Percentiles rank a stretch among this genome's conserved stretches.
phyloP scores from a whole-genome alignment of 92 coral and sea anemone genomes.

The Pocillopora grandis region DNA sequence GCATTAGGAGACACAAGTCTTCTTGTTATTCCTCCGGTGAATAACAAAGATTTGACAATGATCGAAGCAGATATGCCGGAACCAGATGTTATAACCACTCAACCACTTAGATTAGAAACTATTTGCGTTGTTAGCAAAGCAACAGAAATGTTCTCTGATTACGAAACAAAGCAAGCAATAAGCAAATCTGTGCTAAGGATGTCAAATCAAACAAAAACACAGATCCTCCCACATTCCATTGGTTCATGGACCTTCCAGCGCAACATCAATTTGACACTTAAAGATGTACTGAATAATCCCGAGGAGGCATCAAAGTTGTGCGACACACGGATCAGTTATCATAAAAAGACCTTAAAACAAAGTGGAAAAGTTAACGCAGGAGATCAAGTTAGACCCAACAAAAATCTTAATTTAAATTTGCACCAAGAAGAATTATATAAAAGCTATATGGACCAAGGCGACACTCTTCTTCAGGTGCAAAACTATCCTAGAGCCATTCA shows the following conservation, averaged over 20 bases:
- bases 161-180: not conserved
- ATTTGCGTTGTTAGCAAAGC: not conserved
- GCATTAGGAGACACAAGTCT: not conserved
- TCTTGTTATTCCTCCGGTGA: not conserved
- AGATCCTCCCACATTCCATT: not conserved
- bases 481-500: constrained; percentile 14
- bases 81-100: not conserved
- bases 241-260: not conserved
- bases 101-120: not conserved
- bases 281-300: not conserved
- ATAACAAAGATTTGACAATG: not conserved
- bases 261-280: not conserved
- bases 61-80: too few relatives aligned
- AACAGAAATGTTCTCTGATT: not conserved
- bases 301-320: constrained; percentile 6
- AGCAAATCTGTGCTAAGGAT: not conserved
- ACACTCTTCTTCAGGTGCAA: not conserved
- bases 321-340: not conserved
- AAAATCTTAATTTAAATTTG: too few relatives aligned
- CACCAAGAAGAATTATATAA: too few relatives aligned
- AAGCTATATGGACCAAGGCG: too few relatives aligned
- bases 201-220: not conserved
- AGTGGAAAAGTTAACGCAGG: too few relatives aligned
- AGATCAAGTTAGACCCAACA: too few relatives aligned
- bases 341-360: too few relatives aligned